phyloP scores from a whole-genome alignment of 1,140 invertebrate genomes.

The Nixonia krombeini region DNA sequence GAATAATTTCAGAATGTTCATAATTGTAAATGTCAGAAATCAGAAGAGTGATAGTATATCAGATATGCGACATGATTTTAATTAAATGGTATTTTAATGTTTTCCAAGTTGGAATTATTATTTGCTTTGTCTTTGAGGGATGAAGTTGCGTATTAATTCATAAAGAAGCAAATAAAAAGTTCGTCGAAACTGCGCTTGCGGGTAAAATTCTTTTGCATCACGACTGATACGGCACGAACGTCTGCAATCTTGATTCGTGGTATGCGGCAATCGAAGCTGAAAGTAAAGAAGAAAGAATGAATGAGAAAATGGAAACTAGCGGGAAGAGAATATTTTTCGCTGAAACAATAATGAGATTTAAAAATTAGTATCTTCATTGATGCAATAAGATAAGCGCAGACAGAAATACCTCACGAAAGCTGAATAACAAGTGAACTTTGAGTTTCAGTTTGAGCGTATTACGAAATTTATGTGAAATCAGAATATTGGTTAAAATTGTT shows the following conservation, averaged over 20 bases:
- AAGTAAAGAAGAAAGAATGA: background rate
- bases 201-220: background rate
- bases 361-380: background rate
- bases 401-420: too few species aligned
- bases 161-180: background rate
- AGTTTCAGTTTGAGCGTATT: background rate
- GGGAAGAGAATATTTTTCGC: background rate
- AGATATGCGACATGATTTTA: too few species aligned
- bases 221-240: constrained; percentile 3
- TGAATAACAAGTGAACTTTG: background rate
- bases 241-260: background rate
- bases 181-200: background rate
- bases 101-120: constrained; percentile 1
- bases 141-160: constrained; percentile 1
- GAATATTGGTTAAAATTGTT: too few species aligned
- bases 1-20: background rate
- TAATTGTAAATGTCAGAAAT: too few species aligned
- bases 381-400: too few species aligned
- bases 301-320: background rate
- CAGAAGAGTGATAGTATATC: too few species aligned
- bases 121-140: constrained; percentile 1
- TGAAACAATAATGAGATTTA: background rate
- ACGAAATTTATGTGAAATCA: background rate
- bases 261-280: background rate
- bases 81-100: constrained; percentile 1